phyloP scores from a whole-genome alignment of 1,140 invertebrate genomes.

The Drosophila ficusphila region DNA sequence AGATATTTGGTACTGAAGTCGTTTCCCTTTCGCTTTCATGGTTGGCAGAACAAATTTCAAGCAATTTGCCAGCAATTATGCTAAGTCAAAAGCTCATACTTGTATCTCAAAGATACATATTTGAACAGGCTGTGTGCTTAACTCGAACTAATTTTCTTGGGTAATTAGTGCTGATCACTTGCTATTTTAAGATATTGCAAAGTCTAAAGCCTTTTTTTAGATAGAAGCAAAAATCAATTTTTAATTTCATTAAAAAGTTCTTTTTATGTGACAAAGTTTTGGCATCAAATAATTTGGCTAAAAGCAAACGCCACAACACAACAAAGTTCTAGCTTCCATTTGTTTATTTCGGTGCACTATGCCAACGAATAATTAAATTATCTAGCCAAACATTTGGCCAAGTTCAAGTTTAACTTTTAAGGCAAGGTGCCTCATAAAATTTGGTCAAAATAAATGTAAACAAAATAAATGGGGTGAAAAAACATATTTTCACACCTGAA shows the following conservation, averaged over 20 bases:
- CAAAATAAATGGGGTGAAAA: conserved; percentile 17
- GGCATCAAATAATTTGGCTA: conserved; percentile 45
- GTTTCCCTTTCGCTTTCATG: conserved; percentile 56
- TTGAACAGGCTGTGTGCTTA: conserved; percentile 2
- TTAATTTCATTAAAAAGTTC: conserved; percentile 43
- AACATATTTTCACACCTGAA: conserved; percentile 59
- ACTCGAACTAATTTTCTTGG: conserved; percentile 1
- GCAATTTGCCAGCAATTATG: conserved; percentile 58
- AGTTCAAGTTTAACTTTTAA: conserved; percentile 71
- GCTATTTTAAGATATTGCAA: neutral
- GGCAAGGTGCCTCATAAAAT: conserved; percentile 36
- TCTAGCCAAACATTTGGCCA: conserved; percentile 45
- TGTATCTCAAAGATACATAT: conserved; percentile 33
- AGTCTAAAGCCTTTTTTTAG: neutral
- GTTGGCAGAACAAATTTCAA: conserved; percentile 31
- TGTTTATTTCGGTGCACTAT: conserved; percentile 41
- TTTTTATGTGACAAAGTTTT: conserved; percentile 51
- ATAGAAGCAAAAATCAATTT: conserved; percentile 18
- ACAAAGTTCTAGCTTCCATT: conserved; percentile 29
- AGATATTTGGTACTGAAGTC: conserved; percentile 51
- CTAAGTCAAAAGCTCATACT: conserved; percentile 21
- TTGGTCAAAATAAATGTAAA: conserved; percentile 53
- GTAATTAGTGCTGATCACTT: neutral
- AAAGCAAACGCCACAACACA: conserved; percentile 22
- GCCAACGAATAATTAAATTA: conserved; percentile 55